Evolutionary conservation across 2,113 vertebrate genomes (phyloP).

Genomic region (Tychaedon coryphoeus): DNA sequence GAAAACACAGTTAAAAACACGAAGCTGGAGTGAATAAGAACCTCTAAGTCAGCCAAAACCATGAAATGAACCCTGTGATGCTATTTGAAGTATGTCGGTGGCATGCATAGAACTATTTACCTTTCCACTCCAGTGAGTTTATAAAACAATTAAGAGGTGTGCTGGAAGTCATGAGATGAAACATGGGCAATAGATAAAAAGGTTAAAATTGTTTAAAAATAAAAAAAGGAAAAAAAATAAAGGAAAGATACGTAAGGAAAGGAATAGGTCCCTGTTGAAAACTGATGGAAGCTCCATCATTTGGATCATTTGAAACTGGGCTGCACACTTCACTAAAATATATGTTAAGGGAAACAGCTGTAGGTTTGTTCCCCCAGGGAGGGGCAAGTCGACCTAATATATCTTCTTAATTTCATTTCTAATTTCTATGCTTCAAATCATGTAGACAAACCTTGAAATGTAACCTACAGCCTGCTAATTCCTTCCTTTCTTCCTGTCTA

Average conservation of each 20-base stretch:
- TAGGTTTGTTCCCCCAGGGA: background rate
- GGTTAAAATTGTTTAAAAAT: background rate
- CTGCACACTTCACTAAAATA: background rate
- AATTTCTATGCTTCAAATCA: constrained; percentile 52
- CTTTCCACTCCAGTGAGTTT: background rate
- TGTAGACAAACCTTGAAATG: constrained; percentile 55
- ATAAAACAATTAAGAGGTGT: constrained; percentile 35
- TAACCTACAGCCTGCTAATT: constrained; percentile 24
- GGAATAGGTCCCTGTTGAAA: constrained; percentile 35
- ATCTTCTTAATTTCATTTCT: constrained; percentile 63
- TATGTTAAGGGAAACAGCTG: constrained; percentile 34
- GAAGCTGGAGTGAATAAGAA: background rate
- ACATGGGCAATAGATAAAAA: background rate
- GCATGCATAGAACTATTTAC: background rate
- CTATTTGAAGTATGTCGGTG: constrained; percentile 36
- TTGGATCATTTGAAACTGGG: constrained; percentile 13
- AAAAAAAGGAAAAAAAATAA: accelerated
- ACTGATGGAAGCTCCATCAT: constrained; percentile 41
- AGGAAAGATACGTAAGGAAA: background rate
- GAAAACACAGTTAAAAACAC: background rate
- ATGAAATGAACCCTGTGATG: background rate
- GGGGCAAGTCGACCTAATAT: constrained; percentile 4
- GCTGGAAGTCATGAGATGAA: constrained; percentile 18
- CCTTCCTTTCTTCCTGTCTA: constrained; percentile 56
- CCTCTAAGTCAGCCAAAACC: background rate